Conservation (phyloP, 2,113 vertebrate species). For the Alosa alosa region DNA sequence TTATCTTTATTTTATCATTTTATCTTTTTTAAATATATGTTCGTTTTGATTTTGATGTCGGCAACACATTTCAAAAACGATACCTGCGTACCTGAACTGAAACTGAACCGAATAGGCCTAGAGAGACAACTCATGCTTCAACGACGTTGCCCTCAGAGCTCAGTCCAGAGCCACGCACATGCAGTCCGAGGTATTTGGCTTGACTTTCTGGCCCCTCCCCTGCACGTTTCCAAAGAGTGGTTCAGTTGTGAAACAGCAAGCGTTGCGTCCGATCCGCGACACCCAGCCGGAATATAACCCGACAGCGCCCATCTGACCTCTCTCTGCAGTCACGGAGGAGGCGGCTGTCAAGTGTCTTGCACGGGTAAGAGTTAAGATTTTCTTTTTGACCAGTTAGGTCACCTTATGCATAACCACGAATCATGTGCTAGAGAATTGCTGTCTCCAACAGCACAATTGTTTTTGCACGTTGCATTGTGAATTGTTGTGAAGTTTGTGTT, state of each 20-base stretch:
- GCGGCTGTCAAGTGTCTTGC: conserved; percentile 30
- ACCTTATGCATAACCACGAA: not conserved
- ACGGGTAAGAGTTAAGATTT: conserved; percentile 38
- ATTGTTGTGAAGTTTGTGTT: too few species aligned
- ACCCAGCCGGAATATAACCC: conserved; percentile 52
- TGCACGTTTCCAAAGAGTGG: not conserved
- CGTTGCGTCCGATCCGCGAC: conserved; percentile 6
- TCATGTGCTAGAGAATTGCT: too few species aligned
- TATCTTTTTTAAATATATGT: too few species aligned
- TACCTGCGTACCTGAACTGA: too few species aligned
- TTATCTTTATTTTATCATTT: too few species aligned
- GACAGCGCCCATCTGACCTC: not conserved
- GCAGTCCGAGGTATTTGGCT: not conserved
- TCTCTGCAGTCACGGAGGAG: conserved; percentile 43
- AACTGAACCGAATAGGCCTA: too few species aligned
- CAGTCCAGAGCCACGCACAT: too few species aligned
- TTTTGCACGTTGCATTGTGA: not conserved
- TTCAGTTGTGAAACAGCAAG: conserved; percentile 42
- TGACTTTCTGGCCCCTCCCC: not conserved
- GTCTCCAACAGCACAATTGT: not conserved
- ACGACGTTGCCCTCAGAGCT: too few species aligned
- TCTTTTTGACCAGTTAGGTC: not conserved
- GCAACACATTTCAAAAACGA: too few species aligned
- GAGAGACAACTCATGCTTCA: too few species aligned
- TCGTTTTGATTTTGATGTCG: too few species aligned